Evolutionary conservation across 2,113 vertebrate genomes (phyloP), one percentile per base, ranked within the genome.

Genomic region (Perca fluviatilis): DNA sequence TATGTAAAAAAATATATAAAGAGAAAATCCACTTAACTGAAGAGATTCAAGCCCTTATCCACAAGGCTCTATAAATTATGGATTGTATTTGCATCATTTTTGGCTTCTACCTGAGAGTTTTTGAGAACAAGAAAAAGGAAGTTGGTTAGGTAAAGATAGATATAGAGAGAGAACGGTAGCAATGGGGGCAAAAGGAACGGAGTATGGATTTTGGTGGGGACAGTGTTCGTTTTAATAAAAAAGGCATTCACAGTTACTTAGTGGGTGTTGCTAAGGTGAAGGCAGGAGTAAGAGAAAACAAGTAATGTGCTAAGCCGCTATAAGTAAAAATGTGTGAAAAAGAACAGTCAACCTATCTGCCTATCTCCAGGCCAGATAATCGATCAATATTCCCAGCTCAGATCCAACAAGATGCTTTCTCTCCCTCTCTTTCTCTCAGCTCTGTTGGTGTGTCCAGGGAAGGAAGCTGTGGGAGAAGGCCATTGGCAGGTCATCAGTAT

Each of bases 401-500:
- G 80, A 89, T 90, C 74, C 77, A 78, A 63, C 68, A 57, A 88
- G 68, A 82, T 16, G 2, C 58, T 57, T 61, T 74, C 46, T 23
- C 67, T 60, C 56, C 16, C 72, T 62, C 67, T 60, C 40, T 58
- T 56, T 61, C 68, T 58, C 51, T 43, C 68, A 25, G 66, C 53
- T 79, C 49, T 58, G 54, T 43, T 68, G 71, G 53, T 79, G 60
- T 83, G 82, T 87, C 88, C 80, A 70, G 46, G 60, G 82, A 79
- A 84, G 86, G 92, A 89, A 88, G 88, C 86, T 79, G 85, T 86
- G 86, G 89, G 89, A 88, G 89, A 88, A 82, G 80, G 87, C 86
- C 89, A 88, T 72, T 78, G 77, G 84, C 88, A 77, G 90, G 89
- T 88, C 90, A 90, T 94, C 91, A 92, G 91, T 93, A 91, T 94